phyloP scores from a whole-genome alignment of 2,888 invertebrate species.

The Ischnus inquisitorius region DNA sequence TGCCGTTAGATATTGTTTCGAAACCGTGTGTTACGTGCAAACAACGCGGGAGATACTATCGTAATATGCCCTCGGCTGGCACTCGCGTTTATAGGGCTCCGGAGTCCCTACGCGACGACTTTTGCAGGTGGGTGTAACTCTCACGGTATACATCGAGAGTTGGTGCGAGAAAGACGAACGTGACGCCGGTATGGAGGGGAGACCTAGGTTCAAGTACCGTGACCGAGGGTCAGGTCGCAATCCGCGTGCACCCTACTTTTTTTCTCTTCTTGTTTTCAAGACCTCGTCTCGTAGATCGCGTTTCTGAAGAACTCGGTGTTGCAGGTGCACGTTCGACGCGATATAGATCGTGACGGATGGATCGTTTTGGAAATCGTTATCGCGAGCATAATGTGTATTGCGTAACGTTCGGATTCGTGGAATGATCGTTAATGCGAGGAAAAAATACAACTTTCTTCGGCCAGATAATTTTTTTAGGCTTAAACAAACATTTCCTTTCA shows the following conservation, averaged over 20 bases:
- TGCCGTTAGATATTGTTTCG: constrained; percentile 56
- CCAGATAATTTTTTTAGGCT: too few relatives aligned
- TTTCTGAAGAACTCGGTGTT: constrained; percentile 28
- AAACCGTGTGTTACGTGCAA: constrained; percentile 50
- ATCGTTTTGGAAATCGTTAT: not conserved
- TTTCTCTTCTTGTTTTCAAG: constrained; percentile 42
- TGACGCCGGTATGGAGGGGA: constrained; percentile 59
- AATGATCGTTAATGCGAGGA: not conserved
- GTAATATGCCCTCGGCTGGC: constrained; percentile 55
- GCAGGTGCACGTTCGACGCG: constrained; percentile 31
- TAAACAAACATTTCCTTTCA: too few relatives aligned
- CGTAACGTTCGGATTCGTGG: not conserved
- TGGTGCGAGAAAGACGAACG: constrained; percentile 64
- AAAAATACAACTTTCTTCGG: not conserved
- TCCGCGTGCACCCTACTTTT: constrained; percentile 66
- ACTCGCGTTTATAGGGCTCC: constrained; percentile 49
- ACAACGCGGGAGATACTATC: constrained; percentile 50
- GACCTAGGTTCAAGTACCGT: constrained; percentile 73
- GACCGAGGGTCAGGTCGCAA: constrained; percentile 75
- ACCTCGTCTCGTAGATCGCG: constrained; percentile 33
- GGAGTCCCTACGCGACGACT: constrained; percentile 51
- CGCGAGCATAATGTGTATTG: not conserved
- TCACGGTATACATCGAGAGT: constrained; percentile 60
- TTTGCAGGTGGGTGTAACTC: constrained; percentile 66
- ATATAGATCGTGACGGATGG: constrained; percentile 28